A percentile compares a stretch with the other conserved stretches of the same genome.
These are phyloP conservation scores for Beroe forskalii DNA, from an alignment of 37 sponge, comb jelly and placozoan genomes.

Conservation along the genomic window DNA sequence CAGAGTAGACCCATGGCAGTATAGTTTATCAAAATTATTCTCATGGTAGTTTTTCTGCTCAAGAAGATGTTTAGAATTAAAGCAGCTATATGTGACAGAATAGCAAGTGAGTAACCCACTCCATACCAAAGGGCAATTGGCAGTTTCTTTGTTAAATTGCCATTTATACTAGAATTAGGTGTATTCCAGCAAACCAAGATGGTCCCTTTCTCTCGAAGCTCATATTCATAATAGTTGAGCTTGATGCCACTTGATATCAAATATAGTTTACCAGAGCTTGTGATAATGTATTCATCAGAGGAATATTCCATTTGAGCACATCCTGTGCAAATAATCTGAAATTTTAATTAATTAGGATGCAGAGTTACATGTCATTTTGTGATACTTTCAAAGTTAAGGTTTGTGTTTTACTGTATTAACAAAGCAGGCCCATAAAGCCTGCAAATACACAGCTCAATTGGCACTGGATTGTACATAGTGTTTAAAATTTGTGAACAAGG, in stretches of 20 bases:
- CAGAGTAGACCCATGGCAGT: not conserved
- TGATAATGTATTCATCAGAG: slow-evolving; percentile 1
- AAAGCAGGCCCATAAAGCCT: no score
- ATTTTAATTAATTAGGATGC: no score
- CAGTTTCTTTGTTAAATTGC: not conserved
- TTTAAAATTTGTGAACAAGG: no score
- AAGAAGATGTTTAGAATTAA: not conserved
- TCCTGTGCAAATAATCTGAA: slow-evolving; percentile 27
- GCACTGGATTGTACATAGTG: no score
- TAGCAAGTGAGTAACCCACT: not conserved
- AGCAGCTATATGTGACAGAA: not conserved
- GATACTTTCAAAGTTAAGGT: no score
- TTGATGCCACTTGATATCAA: not conserved
- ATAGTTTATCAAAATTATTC: slow-evolving; percentile 45
- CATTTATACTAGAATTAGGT: not conserved
- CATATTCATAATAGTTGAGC: slow-evolving; percentile 16
- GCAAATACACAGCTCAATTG: no score
- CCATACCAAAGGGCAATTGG: not conserved
- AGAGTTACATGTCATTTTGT: no score
- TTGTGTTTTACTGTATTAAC: no score
- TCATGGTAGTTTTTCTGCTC: slow-evolving; percentile 22
- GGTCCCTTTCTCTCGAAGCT: not conserved
- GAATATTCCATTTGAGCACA: slow-evolving; percentile 1
- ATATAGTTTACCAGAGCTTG: not conserved
- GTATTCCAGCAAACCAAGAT: slow-evolving; percentile 8